phyloP scores from a whole-genome alignment of 2,113 vertebrate genomes.

The Larimichthys crocea region DNA sequence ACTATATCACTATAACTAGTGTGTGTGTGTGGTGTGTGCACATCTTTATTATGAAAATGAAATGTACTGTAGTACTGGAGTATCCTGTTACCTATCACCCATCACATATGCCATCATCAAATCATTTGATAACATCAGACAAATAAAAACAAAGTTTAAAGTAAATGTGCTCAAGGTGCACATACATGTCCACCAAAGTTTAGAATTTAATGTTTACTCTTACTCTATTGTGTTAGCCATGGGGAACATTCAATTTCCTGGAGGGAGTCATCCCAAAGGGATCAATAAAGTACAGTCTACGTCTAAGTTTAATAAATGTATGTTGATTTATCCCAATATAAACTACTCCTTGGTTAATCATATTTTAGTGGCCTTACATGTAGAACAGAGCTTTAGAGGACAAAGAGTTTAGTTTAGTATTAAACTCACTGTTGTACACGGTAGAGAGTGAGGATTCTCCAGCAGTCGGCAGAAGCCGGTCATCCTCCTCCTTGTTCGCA shows the following conservation, averaged over 20 bases:
- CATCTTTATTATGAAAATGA: neutral
- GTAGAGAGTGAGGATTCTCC: conserved; percentile 80
- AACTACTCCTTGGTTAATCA: neutral
- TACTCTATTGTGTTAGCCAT: neutral
- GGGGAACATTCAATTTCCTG: neutral
- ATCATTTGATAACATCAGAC: neutral
- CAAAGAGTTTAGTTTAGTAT: neutral
- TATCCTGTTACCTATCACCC: neutral
- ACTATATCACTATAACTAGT: neutral
- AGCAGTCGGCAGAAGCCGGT: conserved; percentile 83
- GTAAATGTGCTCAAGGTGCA: neutral
- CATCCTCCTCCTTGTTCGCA: conserved; percentile 84
- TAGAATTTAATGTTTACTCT: neutral
- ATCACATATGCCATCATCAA: neutral
- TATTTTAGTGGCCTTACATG: neutral
- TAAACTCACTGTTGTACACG: conserved; percentile 84
- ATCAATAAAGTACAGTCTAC: no score
- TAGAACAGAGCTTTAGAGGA: no score
- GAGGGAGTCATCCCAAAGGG: no score
- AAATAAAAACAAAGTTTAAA: no score
- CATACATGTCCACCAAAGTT: neutral
- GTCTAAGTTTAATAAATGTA: neutral
- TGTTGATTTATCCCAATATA: neutral
- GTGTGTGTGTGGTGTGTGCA: neutral
- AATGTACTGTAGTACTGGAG: neutral